Evolutionary conservation across 2,113 vertebrate genomes (phyloP), one percentile per base, ranked within the genome.

Genomic region (Cygnus atratus): DNA sequence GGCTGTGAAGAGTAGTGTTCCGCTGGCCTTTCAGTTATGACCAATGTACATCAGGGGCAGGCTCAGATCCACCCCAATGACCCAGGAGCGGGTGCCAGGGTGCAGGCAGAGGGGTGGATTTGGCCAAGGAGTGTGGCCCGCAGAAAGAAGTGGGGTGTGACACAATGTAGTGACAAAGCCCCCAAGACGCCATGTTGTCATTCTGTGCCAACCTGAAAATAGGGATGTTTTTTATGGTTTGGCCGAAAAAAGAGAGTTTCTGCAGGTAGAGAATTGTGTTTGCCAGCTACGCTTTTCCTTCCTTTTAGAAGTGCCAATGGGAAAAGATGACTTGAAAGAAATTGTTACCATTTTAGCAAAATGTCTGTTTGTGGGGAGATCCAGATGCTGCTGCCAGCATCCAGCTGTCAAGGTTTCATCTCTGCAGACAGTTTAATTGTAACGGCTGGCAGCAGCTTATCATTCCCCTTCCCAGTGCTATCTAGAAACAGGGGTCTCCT

Each of bases 141-240:
- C 39, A 48, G 50, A 31, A 48, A 24, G 44, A 31, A n/a, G 48
- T 2, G 1, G 24, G 80, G 5, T 76, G 72, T 35, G 55, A 50
- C 9, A 37, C 25, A 52, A 15, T 2, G 10, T 26, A 59, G 46
- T 59, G 68, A 43, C 50, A 85, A 62, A 79, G 44, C 11, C 54
- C 6, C 26, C 0, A 4, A 33, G 55, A 13, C 22, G 48, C 8
- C 21, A 1, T 12, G 5, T 15, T 3, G 0, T 65, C 20, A 3
- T 57, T 43, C 52, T 46, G 3, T 0, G 0, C 35, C 48, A 73
- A 70, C 6, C 58, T 91, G 46, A n/a, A 84, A 26, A 33, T 3
- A 66, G 25, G 54, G 19, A 17, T 43, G 13, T 21, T 15, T 43
- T 43, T 80, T 33, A 26, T 24, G 24, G 72, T 72, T 57, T 77